Base-by-base conservation (phyloP, 92 coral and sea anemone genomes). In the Palythoa heliodiscus region DNA sequence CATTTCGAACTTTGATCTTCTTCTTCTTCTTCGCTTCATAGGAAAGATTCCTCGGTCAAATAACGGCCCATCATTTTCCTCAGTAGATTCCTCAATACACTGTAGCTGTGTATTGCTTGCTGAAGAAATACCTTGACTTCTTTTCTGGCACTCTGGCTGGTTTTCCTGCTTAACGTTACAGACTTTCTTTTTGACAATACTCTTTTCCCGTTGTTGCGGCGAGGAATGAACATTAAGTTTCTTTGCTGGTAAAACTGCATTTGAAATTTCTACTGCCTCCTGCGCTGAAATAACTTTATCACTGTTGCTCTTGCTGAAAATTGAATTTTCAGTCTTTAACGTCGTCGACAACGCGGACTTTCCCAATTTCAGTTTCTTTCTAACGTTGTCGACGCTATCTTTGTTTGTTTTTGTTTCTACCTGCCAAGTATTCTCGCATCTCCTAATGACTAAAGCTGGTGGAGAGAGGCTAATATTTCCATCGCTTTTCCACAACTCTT, bases 361-460 rank as follows among this genome's bases (percentile, higher is more conserved):
- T 60, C 72, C 61, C 48, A 90, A 61, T 60, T 81, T 83, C 38
- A 89, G 90, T 57, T 89, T 85, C 68, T 78, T 86, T 39, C 72
- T 58, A 17, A 75, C 89, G 63, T 76, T 73, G 39, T 66, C 87
- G 48, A 83, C 47, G 64, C 53, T 57, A 7, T 81, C 88, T 35
- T 64, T 60, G 22, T 78, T 87, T 88, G 60, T 80, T 85, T 93
- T 93, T 48, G 91, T 88, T 89, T 91, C 93, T 13, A 93, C 95
- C 61, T 82, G 93, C 97, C 97, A 93, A 55, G 95, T 89, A 77
- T 93, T 90, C 67, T 93, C 93, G 76, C 87, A 93, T 20, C 97
- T 90, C 40, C 92, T 89, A 48, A 93, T 78, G 24, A 93, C 92
- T 25, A 93, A 73, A 43, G 97, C 95, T 76, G 97, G 97, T 4